Base-by-base conservation (phyloP, 64 coral and sea anemone species). In the Anthopleura sola region DNA sequence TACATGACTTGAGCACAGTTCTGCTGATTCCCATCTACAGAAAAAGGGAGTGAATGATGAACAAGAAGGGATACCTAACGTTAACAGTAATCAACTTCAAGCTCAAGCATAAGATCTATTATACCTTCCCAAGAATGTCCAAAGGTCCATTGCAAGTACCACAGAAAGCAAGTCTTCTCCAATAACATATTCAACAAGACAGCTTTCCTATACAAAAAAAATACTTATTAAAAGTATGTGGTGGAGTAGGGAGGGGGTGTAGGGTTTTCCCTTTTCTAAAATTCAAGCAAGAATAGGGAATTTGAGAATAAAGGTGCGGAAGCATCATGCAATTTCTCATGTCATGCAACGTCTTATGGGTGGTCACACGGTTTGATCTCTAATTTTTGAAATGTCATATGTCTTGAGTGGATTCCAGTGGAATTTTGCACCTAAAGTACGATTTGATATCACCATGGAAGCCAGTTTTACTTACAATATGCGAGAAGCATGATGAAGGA, bases 41-140 rank as follows among this genome's bases (percentile, higher is more conserved):
- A 21, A n/a, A 24, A 23, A 75, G 0, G 0, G 15, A 34, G 12
- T 34, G 29, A 28, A 71, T 16, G 26, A 26, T 24, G 21, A 28
- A 66, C 6, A 28, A 24, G 7, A 66, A 23, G 9, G n/a, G 23
- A 66, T 6, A n/a, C n/a, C n/a, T n/a, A n/a, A n/a, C n/a, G n/a
- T n/a, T n/a, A n/a, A n/a, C n/a, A n/a, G n/a, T n/a, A n/a, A n/a
- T n/a, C n/a, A n/a, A n/a, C n/a, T n/a, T n/a, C n/a, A n/a, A n/a
- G n/a, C n/a, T n/a, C n/a, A n/a, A n/a, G n/a, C n/a, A n/a, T n/a
- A n/a, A n/a, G n/a, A n/a, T n/a, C n/a, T n/a, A n/a, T n/a, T n/a
- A 37, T 90, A 94, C 93, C 93, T 94, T 78, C 78, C 85, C 93
- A 94, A 78, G 31, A 91, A 94, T 49, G 86, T 89, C 93, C 93